Base-by-base conservation (phyloP, 2,888 invertebrate species). In the Polyploca ridens region DNA sequence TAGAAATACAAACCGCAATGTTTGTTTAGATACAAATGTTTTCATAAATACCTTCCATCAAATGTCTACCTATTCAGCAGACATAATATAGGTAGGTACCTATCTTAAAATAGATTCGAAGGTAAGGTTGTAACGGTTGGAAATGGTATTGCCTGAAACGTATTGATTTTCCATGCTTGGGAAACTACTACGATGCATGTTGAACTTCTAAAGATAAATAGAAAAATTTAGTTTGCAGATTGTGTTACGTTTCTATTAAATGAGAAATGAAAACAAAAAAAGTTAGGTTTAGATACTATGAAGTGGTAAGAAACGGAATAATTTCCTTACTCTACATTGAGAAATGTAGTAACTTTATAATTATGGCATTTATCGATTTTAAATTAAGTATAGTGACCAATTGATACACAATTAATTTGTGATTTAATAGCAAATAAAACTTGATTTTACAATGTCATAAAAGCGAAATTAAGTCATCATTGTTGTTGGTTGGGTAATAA, bases 361-460 rank as follows among this genome's bases (percentile, higher is more conserved):
- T 27, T 27, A 27, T 27, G 54, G 8, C 35, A 5, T 10, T 60
- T 38, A n/a, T 13, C 4, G 38, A 11, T 35, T 11, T 13, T 27
- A 41, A 41, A 19, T 61, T 4, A 41, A 27, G 41, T 14, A 14
- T 44, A 61, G 11, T 41, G 16, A 41, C 41, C n/a, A 41, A 41
- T 27, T 19, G n/a, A 61, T 44, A 27, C 0, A 1, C 11, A 61
- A 14, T 61, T 13, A 41, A 44, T 61, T 38, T 16, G 38, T 44
- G n/a, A 41, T 61, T 61, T 41, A 61, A 44, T 41, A 41, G 41
- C 41, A 27, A 61, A 19, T 61, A 61, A 61, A 61, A 38, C 14
- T 10, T 38, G 27, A 61, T 41, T 61, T 61, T 61, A 41, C 27
- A 41, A 41, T 19, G 27, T 1, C 13, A 61, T 27, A 41, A 44